Conservation (phyloP, 2,888 invertebrate species). For the Apoda limacodes region DNA sequence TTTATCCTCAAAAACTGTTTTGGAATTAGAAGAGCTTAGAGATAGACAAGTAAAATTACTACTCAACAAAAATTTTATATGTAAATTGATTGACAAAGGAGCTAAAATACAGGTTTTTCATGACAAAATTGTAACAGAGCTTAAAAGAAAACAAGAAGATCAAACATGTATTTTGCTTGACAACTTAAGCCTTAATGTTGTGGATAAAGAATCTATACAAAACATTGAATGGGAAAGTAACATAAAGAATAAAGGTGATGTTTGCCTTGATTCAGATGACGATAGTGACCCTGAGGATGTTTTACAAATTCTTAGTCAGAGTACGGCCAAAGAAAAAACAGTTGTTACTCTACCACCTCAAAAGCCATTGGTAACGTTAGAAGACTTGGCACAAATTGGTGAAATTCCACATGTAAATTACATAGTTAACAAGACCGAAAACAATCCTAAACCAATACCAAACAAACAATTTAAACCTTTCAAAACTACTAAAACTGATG, state of each 20-base stretch:
- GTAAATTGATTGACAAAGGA: slow-evolving; percentile 71
- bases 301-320: slow-evolving; percentile 70
- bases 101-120: slow-evolving; percentile 61
- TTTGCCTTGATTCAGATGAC: slow-evolving; percentile 65
- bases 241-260: slow-evolving; percentile 31
- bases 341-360: slow-evolving; percentile 51
- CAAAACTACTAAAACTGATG: slow-evolving; percentile 65
- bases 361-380: slow-evolving; percentile 57
- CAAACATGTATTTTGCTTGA: slow-evolving; percentile 59
- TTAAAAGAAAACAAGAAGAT: slow-evolving; percentile 61
- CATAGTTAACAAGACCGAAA: slow-evolving; percentile 63
- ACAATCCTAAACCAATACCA: slow-evolving; percentile 33
- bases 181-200: slow-evolving; percentile 50
- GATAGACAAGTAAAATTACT: slow-evolving; percentile 69
- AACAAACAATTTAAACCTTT: slow-evolving; percentile 66
- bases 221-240: slow-evolving; percentile 72
- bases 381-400: slow-evolving; percentile 59
- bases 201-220: slow-evolving; percentile 57
- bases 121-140: slow-evolving; percentile 52
- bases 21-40: slow-evolving; percentile 63
- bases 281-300: slow-evolving; percentile 71
- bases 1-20: slow-evolving; percentile 49
- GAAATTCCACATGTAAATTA: slow-evolving; percentile 63
- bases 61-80: slow-evolving; percentile 59
- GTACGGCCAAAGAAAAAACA: slow-evolving; percentile 56